Conservation (phyloP, 2,888 invertebrate genomes). For the Rhogogaster chlorosoma region DNA sequence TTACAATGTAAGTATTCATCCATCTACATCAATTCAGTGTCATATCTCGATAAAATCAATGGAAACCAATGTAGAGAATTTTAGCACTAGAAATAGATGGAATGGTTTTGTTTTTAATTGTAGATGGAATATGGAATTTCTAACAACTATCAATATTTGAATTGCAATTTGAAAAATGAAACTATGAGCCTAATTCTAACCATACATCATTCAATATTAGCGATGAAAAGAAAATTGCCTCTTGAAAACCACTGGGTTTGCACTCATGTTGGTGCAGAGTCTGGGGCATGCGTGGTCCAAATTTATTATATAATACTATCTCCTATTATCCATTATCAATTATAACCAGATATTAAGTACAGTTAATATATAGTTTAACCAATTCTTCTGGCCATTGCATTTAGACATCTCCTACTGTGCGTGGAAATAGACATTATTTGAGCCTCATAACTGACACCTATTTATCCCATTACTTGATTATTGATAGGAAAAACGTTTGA, state of each 20-base stretch:
- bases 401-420: background rate
- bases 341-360: background rate
- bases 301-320: slow-evolving; percentile 6
- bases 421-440: background rate
- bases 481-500: background rate
- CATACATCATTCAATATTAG: background rate
- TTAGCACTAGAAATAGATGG: slow-evolving; percentile 35
- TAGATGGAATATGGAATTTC: slow-evolving; percentile 53
- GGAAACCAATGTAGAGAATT: slow-evolving; percentile 41
- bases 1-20: slow-evolving; percentile 75
- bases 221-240: background rate
- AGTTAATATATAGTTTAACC: background rate
- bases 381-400: background rate
- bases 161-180: slow-evolving; percentile 16
- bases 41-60: slow-evolving; percentile 60
- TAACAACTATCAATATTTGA: slow-evolving; percentile 25
- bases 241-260: background rate
- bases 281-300: background rate
- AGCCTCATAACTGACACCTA: background rate
- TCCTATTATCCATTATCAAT: background rate
- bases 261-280: slow-evolving; percentile 32
- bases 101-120: slow-evolving; percentile 48
- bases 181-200: slow-evolving; percentile 16
- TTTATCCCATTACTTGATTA: slow-evolving; percentile 3
- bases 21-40: slow-evolving; percentile 74